Base-by-base conservation (phyloP, 2,888 invertebrate species). In the Scrobipalpa atriplicella region DNA sequence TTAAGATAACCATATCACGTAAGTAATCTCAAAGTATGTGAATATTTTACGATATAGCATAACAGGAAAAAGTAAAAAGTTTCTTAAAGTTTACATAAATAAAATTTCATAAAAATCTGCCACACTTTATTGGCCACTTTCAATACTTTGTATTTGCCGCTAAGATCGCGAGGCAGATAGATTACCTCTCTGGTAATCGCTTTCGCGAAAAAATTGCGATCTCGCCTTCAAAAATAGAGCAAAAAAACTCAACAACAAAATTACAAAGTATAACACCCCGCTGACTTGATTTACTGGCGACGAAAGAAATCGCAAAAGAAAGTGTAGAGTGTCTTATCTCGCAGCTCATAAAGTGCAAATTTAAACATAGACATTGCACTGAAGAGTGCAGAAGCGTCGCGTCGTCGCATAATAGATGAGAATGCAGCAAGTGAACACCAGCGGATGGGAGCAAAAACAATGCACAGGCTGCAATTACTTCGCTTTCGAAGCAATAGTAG, bases 391-490 rank as follows among this genome's bases (percentile, higher is more conserved):
- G 51, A 3, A 29, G 13, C n/a, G 13, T 52, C 60, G 51, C n/a
- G n/a, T 69, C 73, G 71, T 18, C 29, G 69, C 71, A 73, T 74
- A 75, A 78, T 73, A 75, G 75, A 69, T 69, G 73, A 75, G 75
- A 75, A 75, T 69, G 70, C 69, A 70, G 61, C 65, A 18, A 66
- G 65, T 66, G 64, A 67, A 68, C 62, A 67, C 64, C 64, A 54
- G 62, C 68, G 63, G 64, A 56, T 61, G 72, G 73, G 67, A 73
- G 76, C 75, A 76, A 78, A 75, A 76, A 80, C 78, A 70, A 74
- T 77, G 71, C 73, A 69, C 69, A 79, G 75, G 75, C 75, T 75
- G 75, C 75, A 82, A 83, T 84, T 82, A 84, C 78, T 80, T 85
- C 77, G 75, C 84, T 85, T 85, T 83, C 82, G 72, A 79, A 77